A percentile compares a stretch with the other conserved stretches of the same genome.
phyloP scores from a whole-genome alignment of 2,797 vertebrate genomes.

The Microhierax caerulescens region DNA sequence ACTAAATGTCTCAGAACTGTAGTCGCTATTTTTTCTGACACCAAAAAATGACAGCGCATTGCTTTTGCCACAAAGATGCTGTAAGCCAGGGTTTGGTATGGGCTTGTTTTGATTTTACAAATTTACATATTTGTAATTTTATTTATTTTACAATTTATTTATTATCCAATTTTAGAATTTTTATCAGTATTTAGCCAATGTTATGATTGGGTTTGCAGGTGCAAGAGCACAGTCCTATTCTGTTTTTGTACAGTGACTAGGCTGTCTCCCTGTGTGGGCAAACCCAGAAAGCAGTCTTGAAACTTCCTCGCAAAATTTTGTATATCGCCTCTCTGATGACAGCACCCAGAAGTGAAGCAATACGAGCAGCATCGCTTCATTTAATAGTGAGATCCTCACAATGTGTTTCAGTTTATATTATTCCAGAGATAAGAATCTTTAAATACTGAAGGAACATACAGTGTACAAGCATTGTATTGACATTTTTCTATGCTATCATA shows the following conservation, averaged over 20 bases:
- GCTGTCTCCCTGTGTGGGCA: background rate
- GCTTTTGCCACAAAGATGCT: background rate
- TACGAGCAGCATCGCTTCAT: background rate
- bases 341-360: background rate
- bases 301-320: constrained; percentile 26
- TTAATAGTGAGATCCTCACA: background rate
- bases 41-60: background rate
- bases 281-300: constrained; percentile 16
- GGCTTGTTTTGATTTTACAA: background rate
- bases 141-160: too few relatives aligned
- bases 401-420: constrained; percentile 8
- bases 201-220: background rate
- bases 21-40: background rate
- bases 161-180: constrained; percentile 40
- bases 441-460: constrained; percentile 28
- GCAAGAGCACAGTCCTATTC: background rate
- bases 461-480: background rate
- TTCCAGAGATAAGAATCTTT: constrained; percentile 48
- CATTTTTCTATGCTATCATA: constrained; percentile 58
- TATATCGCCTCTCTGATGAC: background rate
- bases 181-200: constrained; percentile 39
- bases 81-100: background rate
- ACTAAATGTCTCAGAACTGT: constrained; percentile 1
- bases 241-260: constrained; percentile 29
- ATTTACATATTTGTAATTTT: too few relatives aligned